Evolutionary conservation across 1,140 invertebrate species (phyloP).

Genomic region (Atopsyche davidsoni): DNA sequence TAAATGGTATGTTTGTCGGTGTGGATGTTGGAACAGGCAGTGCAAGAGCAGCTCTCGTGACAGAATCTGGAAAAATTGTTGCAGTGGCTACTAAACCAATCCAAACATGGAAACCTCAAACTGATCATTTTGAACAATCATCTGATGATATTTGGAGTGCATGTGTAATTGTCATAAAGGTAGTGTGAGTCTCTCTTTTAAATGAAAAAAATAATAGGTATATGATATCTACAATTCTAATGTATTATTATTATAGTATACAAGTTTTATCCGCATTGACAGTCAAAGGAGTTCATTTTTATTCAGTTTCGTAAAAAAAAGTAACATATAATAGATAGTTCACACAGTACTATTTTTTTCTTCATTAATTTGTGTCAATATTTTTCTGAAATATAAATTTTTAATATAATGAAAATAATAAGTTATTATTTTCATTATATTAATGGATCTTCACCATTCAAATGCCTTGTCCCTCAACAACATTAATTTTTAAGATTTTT

Average conservation of each 20-base stretch:
- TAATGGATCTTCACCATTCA: too few species aligned
- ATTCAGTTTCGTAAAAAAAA: too few species aligned
- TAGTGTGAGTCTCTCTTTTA: too few species aligned
- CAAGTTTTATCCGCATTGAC: too few species aligned
- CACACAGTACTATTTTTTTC: too few species aligned
- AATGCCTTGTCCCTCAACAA: too few species aligned
- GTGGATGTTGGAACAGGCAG: conserved; percentile 93
- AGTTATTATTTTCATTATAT: neutral
- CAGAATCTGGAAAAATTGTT: conserved; percentile 59
- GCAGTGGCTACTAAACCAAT: conserved; percentile 59
- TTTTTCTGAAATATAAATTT: conserved; percentile 3
- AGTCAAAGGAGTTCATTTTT: too few species aligned
- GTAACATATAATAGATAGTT: too few species aligned
- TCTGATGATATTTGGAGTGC: conserved; percentile 83
- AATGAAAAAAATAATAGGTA: too few species aligned
- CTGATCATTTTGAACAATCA: conserved; percentile 87
- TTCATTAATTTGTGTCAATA: neutral
- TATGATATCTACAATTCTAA: too few species aligned
- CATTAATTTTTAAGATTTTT: neutral
- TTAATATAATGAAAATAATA: neutral
- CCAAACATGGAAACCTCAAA: conserved; percentile 68
- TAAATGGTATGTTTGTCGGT: conserved; percentile 66
- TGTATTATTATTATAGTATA: too few species aligned
- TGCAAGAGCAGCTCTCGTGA: conserved; percentile 74
- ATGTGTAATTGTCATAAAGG: conserved; percentile 62